Evolutionary conservation across 2,797 vertebrate species (phyloP).

Genomic region (Sebastes kiyomatsui): DNA sequence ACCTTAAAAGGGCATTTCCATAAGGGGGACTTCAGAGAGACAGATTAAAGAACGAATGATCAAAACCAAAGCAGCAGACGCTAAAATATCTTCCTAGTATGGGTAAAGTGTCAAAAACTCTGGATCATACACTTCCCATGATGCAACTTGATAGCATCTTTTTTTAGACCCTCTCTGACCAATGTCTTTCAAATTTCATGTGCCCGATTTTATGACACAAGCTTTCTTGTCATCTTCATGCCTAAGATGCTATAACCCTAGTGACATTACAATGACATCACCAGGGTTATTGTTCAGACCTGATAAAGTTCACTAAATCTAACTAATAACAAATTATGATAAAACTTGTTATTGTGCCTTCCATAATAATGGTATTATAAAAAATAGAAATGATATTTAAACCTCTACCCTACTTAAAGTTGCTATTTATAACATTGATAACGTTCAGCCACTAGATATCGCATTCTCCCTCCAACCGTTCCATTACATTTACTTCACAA

Average conservation of each 20-base stretch:
- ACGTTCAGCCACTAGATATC: too few species aligned
- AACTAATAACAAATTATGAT: background rate
- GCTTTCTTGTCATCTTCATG: background rate
- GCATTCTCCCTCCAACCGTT: too few species aligned
- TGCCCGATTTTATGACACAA: background rate
- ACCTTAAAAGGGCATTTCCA: background rate
- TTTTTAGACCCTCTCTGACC: background rate
- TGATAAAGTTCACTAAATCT: background rate
- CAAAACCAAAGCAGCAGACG: background rate
- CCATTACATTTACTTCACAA: too few species aligned
- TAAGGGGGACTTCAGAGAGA: background rate
- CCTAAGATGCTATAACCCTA: background rate
- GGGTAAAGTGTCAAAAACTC: background rate
- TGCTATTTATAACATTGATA: too few species aligned
- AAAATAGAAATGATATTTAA: background rate
- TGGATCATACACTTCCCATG: background rate
- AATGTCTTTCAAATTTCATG: background rate
- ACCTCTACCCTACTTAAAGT: background rate
- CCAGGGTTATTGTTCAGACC: background rate
- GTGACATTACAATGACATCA: background rate
- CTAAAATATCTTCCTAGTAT: background rate
- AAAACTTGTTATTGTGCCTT: background rate
- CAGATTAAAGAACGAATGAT: background rate
- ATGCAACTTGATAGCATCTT: background rate
- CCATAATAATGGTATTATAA: background rate